Conservation (phyloP, 2,113 vertebrate species). For the Sorex araneus region DNA sequence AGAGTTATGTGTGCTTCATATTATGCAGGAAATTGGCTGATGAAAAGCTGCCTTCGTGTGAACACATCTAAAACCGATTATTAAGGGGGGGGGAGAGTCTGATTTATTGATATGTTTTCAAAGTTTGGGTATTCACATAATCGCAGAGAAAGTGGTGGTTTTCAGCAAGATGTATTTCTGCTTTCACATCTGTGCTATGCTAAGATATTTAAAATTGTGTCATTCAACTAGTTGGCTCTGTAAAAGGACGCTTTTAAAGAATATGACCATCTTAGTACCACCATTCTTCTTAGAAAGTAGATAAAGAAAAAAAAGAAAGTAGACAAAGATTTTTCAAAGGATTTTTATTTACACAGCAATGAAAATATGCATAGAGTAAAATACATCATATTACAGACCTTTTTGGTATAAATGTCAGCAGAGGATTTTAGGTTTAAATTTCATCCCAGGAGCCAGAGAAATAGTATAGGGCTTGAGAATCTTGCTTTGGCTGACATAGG, state of each 20-base stretch:
- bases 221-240: not conserved
- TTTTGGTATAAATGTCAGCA: constrained; percentile 20
- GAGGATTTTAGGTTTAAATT: constrained; percentile 37
- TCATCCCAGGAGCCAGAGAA: no score
- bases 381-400: not conserved
- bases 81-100: not conserved
- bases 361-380: constrained; percentile 29
- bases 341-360: not conserved
- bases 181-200: not conserved
- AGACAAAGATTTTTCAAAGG: not conserved
- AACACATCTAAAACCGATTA: not conserved
- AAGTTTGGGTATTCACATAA: constrained; percentile 3
- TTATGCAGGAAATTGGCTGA: not conserved
- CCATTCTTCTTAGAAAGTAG: not conserved
- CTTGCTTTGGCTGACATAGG: no score
- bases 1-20: not conserved
- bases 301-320: constrained; percentile 2
- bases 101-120: not conserved
- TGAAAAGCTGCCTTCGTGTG: not conserved
- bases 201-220: not conserved
- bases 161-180: not conserved
- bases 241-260: not conserved
- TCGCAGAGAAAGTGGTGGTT: not conserved
- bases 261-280: not conserved
- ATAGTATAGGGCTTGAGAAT: no score